A percentile compares a stretch with the other conserved stretches of the same genome.
Evolutionary conservation across 1,140 invertebrate genomes (phyloP).

Genomic region (Drosophila sulfurigaster): DNA sequence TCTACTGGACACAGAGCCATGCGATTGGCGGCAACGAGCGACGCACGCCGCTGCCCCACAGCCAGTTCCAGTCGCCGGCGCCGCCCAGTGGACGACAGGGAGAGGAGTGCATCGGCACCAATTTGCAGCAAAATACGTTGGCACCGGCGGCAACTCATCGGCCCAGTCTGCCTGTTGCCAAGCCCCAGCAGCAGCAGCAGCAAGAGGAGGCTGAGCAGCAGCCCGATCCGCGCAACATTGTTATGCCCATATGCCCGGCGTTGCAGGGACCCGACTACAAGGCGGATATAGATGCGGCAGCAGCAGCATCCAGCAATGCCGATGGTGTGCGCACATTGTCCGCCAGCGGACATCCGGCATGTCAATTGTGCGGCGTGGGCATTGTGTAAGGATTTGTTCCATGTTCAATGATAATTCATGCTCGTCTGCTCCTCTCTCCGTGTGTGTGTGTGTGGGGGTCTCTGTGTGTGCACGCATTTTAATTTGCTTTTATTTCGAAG

Average conservation of each 20-base stretch:
- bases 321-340: conserved; percentile 68
- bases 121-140: conserved; percentile 71
- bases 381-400: conserved; percentile 83
- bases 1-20: conserved; percentile 88
- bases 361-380: conserved; percentile 81
- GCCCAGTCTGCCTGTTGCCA: conserved; percentile 85
- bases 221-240: conserved; percentile 77
- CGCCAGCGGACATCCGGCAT: conserved; percentile 81
- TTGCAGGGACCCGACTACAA: conserved; percentile 78
- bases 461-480: conserved; percentile 65
- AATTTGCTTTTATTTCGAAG: conserved; percentile 77
- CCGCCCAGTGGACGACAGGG: conserved; percentile 11
- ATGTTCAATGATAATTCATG: conserved; percentile 72
- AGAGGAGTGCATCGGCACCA: conserved; percentile 72
- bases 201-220: neutral
- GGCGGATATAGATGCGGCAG: conserved; percentile 74
- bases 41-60: conserved; percentile 67
- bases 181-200: conserved; percentile 26
- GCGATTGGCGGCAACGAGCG: conserved; percentile 86
- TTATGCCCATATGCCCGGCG: conserved; percentile 77
- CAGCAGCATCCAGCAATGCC: conserved; percentile 52
- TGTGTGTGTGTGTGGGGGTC: conserved; percentile 13
- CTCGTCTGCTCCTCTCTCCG: conserved; percentile 15
- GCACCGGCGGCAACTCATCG: conserved; percentile 84
- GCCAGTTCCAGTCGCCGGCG: conserved; percentile 36